Evolutionary conservation across 2,888 invertebrate genomes (phyloP), one percentile per base, ranked within the genome.

Genomic region (Leucozona laternaria): DNA sequence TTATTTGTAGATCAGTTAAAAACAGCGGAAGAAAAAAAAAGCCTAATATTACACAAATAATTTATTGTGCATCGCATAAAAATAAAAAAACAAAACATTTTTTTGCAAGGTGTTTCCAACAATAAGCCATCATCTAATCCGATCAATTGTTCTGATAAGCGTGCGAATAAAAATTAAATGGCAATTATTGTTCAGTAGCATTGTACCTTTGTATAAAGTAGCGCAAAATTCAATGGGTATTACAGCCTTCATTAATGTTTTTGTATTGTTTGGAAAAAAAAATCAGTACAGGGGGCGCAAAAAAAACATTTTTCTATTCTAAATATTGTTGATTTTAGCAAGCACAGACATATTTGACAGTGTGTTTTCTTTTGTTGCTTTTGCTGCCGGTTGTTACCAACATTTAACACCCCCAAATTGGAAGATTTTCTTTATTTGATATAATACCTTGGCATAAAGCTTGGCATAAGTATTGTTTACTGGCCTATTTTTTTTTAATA

Each of bases 151-250:
- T 70, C 17, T 68, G 79, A 70, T 57, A 79, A 71, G 58, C 79
- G 70, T 83, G 83, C 75, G 79, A 58, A 50, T 66, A 72, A 55
- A 71, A 77, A 78, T 22, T 34, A 66, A 66, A 66, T 37, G 15
- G 15, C 34, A 53, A 68, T 53, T 37, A 53, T n/a, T 34, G 66
- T 68, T 68, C 53, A 50, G 1, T 37, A 31, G 34, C 66, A 50
- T 50, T 50, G 50, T 37, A 31, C 22, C 66, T 37, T 50, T 50
- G 50, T 34, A 37, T 68, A 37, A 37, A 13, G 34, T 50, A 34
- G 50, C 22, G n/a, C 8, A 22, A 31, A 50, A 68, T 22, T 50
- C 20, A n/a, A 22, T 15, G 28, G 15, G 31, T 31, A 48, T 64
- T 45, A 20, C 2, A 31, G 45, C 45, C 43, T 64, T 45, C 28